Evolutionary conservation across 35 echinoderm and acorn worm genomes (phyloP).

Genomic region (Ptychodera flava): DNA sequence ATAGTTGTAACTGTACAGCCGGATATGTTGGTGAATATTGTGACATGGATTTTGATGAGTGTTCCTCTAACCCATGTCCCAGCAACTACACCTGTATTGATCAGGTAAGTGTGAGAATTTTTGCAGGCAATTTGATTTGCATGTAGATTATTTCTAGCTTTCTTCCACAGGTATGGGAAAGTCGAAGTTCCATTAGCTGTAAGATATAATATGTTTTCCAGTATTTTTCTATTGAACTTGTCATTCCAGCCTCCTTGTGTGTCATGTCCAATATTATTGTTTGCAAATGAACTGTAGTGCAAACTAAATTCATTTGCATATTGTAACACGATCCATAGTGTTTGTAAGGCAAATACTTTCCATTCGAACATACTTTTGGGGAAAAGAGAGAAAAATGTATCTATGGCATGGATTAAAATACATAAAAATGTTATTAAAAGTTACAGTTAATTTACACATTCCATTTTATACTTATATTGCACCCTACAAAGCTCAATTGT

Average conservation of each 20-base stretch:
- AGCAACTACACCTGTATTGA: background rate
- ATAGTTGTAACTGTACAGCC: slow-evolving; percentile 37
- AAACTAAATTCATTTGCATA: too few relatives aligned
- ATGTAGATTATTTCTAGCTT: background rate
- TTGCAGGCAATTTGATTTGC: background rate
- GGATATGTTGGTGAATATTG: slow-evolving; percentile 47
- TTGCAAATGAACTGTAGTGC: background rate
- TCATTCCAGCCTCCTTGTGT: background rate
- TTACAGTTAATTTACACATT: too few relatives aligned
- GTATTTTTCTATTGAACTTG: background rate
- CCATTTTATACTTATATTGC: background rate
- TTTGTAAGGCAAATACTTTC: too few relatives aligned
- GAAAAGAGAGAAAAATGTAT: too few relatives aligned
- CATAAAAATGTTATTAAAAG: too few relatives aligned
- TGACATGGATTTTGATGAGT: slow-evolving; percentile 50
- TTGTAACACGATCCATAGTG: too few relatives aligned
- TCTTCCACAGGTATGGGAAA: too few relatives aligned
- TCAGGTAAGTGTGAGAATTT: background rate
- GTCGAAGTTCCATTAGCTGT: background rate
- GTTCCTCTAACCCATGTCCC: slow-evolving; percentile 38
- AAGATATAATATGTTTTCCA: background rate
- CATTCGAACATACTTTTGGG: too few relatives aligned
- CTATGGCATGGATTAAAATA: too few relatives aligned
- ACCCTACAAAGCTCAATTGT: background rate
- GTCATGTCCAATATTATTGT: background rate